Evolutionary conservation across 2,797 vertebrate genomes (phyloP).

Genomic region (Mastacembelus armatus): DNA sequence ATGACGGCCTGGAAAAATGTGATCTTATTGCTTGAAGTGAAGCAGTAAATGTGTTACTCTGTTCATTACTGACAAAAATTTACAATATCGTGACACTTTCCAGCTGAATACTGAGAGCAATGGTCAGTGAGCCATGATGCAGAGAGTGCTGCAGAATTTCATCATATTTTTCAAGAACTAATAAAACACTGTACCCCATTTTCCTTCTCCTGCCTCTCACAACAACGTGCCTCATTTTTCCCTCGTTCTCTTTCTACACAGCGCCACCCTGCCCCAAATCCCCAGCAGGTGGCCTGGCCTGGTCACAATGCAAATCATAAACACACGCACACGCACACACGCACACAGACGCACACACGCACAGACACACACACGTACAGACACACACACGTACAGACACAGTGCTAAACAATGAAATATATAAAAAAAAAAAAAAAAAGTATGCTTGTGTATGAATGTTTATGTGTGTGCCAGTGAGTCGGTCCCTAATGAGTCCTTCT

Average conservation of each 20-base stretch:
- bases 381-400: slow-evolving; percentile 34
- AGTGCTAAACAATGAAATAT: slow-evolving; percentile 34
- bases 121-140: slow-evolving; percentile 30
- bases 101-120: slow-evolving; percentile 19
- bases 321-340: too few relatives aligned
- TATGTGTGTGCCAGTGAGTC: slow-evolving; percentile 66
- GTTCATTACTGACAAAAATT: slow-evolving; percentile 42
- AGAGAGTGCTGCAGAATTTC: slow-evolving; percentile 34
- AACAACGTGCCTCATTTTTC: slow-evolving; percentile 42
- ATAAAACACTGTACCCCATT: slow-evolving; percentile 33
- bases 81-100: slow-evolving; percentile 22
- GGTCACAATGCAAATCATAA: slow-evolving; percentile 58
- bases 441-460: slow-evolving; percentile 28
- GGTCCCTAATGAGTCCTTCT: slow-evolving; percentile 74
- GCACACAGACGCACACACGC: too few relatives aligned
- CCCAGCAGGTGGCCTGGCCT: slow-evolving; percentile 80
- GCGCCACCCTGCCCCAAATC: slow-evolving; percentile 75
- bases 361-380: too few relatives aligned
- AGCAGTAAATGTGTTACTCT: slow-evolving; percentile 33
- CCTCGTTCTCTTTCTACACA: slow-evolving; percentile 50
- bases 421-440: slow-evolving; percentile 12
- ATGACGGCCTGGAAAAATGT: slow-evolving; percentile 19
- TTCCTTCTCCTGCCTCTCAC: slow-evolving; percentile 30
- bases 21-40: slow-evolving; percentile 19
- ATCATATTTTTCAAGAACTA: slow-evolving; percentile 35